phyloP scores from a whole-genome alignment of 2,888 invertebrate genomes.

The Anthophora plumipes region DNA sequence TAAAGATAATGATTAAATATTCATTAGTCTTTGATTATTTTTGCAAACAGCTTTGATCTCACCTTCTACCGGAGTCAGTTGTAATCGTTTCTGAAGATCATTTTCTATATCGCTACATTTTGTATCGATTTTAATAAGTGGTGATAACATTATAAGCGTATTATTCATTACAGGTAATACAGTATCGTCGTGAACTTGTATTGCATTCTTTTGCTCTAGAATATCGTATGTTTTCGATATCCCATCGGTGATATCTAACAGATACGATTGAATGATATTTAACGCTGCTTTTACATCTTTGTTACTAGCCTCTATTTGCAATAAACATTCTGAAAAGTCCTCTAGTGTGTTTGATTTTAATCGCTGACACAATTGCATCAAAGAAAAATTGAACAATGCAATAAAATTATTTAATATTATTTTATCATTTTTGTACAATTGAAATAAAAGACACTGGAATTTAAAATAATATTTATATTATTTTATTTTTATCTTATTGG shows the following conservation, averaged over 20 bases:
- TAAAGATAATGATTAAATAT: slow-evolving; percentile 5
- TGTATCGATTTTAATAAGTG: slow-evolving; percentile 75
- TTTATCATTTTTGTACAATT: slow-evolving; percentile 73
- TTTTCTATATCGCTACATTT: slow-evolving; percentile 57
- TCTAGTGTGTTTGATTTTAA: slow-evolving; percentile 59
- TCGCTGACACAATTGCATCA: slow-evolving; percentile 64
- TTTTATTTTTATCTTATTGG: not conserved
- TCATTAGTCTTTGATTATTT: not conserved
- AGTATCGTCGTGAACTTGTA: slow-evolving; percentile 43
- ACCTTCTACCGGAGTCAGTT: slow-evolving; percentile 80
- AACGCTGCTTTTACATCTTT: slow-evolving; percentile 71
- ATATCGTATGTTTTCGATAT: slow-evolving; percentile 45
- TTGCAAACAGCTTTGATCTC: slow-evolving; percentile 24
- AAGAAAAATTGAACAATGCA: slow-evolving; percentile 64
- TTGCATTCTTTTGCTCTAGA: slow-evolving; percentile 29
- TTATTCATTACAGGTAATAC: slow-evolving; percentile 61
- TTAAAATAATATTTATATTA: slow-evolving; percentile 5
- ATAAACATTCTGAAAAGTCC: slow-evolving; percentile 69
- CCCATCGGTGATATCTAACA: slow-evolving; percentile 48
- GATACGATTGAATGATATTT: slow-evolving; percentile 66
- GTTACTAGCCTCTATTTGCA: slow-evolving; percentile 74
- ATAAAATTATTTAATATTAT: slow-evolving; percentile 75
- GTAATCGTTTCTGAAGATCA: slow-evolving; percentile 71
- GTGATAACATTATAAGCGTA: slow-evolving; percentile 77
- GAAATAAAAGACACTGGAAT: slow-evolving; percentile 72